These are phyloP conservation scores for Sanderia malayensis DNA, from an alignment of 30 jellyfish, hydroid and myxozoan genomes.

Conservation along the genomic window DNA sequence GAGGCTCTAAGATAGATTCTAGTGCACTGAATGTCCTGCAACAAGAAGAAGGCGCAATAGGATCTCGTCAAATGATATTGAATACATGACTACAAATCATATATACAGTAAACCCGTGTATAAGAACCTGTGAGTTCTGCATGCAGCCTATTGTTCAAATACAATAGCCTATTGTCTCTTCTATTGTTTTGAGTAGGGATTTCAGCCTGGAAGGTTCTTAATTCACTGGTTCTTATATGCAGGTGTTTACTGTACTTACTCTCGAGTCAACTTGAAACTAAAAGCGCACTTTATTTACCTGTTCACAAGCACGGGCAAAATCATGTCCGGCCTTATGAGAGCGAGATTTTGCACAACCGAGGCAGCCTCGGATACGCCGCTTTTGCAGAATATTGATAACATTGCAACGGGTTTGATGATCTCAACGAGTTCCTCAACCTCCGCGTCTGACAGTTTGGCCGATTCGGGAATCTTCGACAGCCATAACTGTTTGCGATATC, in stretches of 20 bases:
- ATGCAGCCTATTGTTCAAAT: no score
- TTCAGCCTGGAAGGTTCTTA: no score
- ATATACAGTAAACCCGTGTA: no score
- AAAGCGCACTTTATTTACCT: no score
- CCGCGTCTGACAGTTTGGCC: conserved; percentile 68
- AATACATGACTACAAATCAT: no score
- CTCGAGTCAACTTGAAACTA: no score
- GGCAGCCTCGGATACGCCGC: conserved; percentile 42
- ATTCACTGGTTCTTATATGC: no score
- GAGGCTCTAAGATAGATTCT: conserved; percentile 90
- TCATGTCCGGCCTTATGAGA: conserved; percentile 66
- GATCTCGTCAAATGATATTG: no score
- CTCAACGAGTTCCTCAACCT: conserved; percentile 55
- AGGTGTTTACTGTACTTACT: no score
- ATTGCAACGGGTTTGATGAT: conserved; percentile 72
- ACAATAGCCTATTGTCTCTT: no score
- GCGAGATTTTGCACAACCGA: conserved; percentile 75
- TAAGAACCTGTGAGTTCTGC: no score
- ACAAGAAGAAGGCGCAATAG: neutral
- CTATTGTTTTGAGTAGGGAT: no score
- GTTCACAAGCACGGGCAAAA: conserved; percentile 73
- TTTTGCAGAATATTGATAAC: conserved; percentile 79
- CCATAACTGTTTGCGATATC: conserved; percentile 71
- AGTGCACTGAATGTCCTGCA: conserved; percentile 87
- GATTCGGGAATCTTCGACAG: conserved; percentile 48